phyloP scores from a whole-genome alignment of 2,797 vertebrate genomes.

The Coregonus suidteri region DNA sequence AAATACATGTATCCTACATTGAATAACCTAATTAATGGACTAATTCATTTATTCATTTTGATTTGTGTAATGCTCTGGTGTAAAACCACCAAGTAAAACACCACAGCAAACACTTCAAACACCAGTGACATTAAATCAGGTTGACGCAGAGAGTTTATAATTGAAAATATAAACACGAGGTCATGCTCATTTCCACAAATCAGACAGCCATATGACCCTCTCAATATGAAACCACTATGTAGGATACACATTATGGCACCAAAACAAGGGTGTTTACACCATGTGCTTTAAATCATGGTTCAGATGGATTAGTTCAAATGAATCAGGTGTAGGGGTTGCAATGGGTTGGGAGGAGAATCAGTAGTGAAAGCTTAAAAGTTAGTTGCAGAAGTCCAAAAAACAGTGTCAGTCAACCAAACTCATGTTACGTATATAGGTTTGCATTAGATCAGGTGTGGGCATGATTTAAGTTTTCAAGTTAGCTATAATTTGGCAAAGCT shows the following conservation, averaged over 20 bases:
- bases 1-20: background rate
- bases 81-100: background rate
- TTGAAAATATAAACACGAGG: background rate
- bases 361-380: background rate
- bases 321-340: background rate
- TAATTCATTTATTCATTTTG: background rate
- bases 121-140: background rate
- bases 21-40: background rate
- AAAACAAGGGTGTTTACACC: background rate
- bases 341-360: background rate
- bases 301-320: background rate
- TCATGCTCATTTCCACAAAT: background rate
- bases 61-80: conserved; percentile 4
- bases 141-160: background rate
- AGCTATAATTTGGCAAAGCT: conserved; percentile 15
- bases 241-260: background rate
- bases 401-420: background rate
- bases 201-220: background rate
- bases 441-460: background rate
- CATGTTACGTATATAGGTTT: background rate
- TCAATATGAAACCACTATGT: background rate
- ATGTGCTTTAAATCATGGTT: background rate
- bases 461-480: background rate
- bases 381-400: background rate
- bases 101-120: background rate